A percentile compares a stretch with the other conserved stretches of the same genome.
phyloP scores from a whole-genome alignment of 2,888 invertebrate genomes.

The Aleiodes leptofemur region DNA sequence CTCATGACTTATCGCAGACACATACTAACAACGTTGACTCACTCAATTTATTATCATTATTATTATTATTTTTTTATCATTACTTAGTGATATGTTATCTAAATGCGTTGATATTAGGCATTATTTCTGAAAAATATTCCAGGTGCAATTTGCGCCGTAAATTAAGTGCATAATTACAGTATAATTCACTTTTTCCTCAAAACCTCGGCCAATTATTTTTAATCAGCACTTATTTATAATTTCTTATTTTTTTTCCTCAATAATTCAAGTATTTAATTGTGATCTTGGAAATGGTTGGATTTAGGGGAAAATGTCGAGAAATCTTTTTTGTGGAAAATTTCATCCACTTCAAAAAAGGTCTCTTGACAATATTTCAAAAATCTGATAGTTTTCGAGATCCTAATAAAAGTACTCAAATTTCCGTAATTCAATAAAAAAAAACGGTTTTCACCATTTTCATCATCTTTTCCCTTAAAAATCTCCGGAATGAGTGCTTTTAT shows the following conservation, averaged over 20 bases:
- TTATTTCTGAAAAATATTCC: neutral
- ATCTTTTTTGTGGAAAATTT: too few species aligned
- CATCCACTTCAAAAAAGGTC: too few species aligned
- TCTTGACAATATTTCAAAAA: too few species aligned
- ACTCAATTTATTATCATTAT: conserved; percentile 26
- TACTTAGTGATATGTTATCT: conserved; percentile 10
- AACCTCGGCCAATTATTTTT: too few species aligned
- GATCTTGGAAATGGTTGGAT: too few species aligned
- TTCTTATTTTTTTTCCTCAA: neutral
- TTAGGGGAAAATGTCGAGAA: too few species aligned
- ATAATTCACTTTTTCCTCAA: too few species aligned
- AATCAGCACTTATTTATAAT: neutral
- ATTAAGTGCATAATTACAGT: neutral
- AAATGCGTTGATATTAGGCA: neutral
- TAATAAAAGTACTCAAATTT: too few species aligned
- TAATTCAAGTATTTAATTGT: too few species aligned
- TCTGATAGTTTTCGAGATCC: too few species aligned
- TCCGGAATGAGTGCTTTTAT: neutral
- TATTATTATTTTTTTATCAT: conserved; percentile 18
- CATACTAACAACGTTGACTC: conserved; percentile 45
- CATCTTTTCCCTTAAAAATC: too few species aligned
- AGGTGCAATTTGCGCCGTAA: neutral
- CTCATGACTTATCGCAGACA: conserved; percentile 23
- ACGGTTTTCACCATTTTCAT: too few species aligned
- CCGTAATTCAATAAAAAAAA: neutral